Evolutionary conservation across 64 coral and sea anemone species (phyloP), one percentile per base, ranked within the genome.

Genomic region (Cladopsammia gracilis): DNA sequence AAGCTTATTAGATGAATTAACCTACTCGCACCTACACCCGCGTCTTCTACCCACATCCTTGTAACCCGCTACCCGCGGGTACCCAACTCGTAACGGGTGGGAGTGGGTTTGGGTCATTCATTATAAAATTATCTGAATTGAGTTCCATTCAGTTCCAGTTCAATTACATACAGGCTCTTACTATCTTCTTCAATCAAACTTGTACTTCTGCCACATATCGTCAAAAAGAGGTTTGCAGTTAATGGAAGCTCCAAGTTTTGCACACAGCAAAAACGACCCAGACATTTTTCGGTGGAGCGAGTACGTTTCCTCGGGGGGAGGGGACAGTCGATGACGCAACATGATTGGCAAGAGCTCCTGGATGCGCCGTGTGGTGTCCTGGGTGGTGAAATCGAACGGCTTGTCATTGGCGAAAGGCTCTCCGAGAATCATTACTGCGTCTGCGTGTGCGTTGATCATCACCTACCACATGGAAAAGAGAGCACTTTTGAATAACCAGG

Each of bases 241-340:
- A 56, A 99, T 92, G 23, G 66, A 70, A 46, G 98, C 98, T 10
- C 94, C 98, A 10, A 99, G 94, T 52, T 96, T 96, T 26, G 98
- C 80, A 78, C 98, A 99, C 58, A 99, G 75, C 53, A 99, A 60
- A 82, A 99, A 99, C 8, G 94, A 96, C 11, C 98, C 98, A 5
- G 98, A 99, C 94, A 99, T 96, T 71, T 99, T 99, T 46, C 98
- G 87, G 48, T 99, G 98, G 88, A 99, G 70, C 5, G 98, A 99
- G 78, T 99, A 99, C 64, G 86, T 95, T 58, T 99, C 98, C 88
- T 99, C 94, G 16, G 98, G 98, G 65, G 98, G 98, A 61, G 98
- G 94, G 9, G 98, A 82, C 49, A 99, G 78, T 45, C 98, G 98
- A 87, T 99, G 98, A 22, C 98, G 98, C 48, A 99, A 87, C 98